Base-by-base conservation (phyloP, 2,888 invertebrate genomes). In the Encarsia formosa region DNA sequence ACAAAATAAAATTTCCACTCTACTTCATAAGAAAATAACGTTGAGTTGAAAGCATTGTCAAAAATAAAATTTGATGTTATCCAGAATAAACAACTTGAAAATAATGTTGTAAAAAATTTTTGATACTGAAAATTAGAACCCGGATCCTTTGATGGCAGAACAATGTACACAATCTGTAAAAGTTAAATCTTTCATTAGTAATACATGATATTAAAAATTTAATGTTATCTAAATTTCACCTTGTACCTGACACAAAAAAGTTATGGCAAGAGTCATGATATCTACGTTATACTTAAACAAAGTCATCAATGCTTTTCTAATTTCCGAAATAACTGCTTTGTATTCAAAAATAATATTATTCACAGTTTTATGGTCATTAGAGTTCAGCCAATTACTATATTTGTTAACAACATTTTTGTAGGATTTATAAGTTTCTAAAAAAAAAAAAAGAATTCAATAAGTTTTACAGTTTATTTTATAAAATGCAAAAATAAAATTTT, bases 361-460 rank as follows among this genome's bases (percentile, higher is more conserved):
- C 57, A 61, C 54, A 66, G 59, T 31, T 44, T 56, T 43, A 61
- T 71, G 23, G 52, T 71, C 73, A 13, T 73, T 59, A 20, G n/a
- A n/a, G n/a, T 73, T 73, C n/a, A 82, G 63, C 74, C 74, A 82
- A 45, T 77, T 76, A 0, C 73, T 75, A 62, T 81, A 81, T 20
- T 81, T 76, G 42, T 76, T 75, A 54, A 78, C 73, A 0, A 81
- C 80, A 0, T 78, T 71, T 55, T 74, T 54, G 63, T 77, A 80
- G 50, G 79, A 76, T 49, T 75, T 74, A 68, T 77, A 79, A 51
- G 60, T 52, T 9, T 42, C 58, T 41, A 66, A 38, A 46, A 63
- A 65, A 29, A 24, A 35, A 6, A 38, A 32, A 34, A 24, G 45
- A 34, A 5, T n/a, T 5, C 5, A 32, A 32, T n/a, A n/a, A 32